These are phyloP conservation scores for Geopemphigus sp. DNA, from an alignment of 1,140 invertebrate species.

Conservation along the genomic window DNA sequence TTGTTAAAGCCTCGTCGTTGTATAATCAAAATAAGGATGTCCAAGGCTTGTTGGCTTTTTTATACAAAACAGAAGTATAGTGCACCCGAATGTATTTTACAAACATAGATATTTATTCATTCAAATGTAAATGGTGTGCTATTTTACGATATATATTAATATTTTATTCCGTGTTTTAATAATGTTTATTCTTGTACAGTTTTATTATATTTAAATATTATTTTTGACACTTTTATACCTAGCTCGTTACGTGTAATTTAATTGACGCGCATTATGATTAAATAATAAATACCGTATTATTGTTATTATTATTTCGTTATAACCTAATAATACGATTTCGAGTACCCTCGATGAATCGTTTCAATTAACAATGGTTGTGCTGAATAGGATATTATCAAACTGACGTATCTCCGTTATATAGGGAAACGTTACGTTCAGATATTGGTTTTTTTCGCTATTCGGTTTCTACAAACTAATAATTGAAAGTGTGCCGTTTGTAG, in stretches of 20 bases:
- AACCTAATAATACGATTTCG: background rate
- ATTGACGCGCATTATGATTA: background rate
- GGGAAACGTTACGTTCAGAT: background rate
- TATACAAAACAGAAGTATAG: background rate
- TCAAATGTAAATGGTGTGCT: background rate
- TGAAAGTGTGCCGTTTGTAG: too few species aligned
- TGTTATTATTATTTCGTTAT: background rate
- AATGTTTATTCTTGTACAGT: background rate
- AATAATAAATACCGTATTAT: background rate
- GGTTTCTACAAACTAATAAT: too few species aligned
- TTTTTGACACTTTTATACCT: background rate
- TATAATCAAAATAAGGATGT: slow-evolving; percentile 33
- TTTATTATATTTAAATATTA: background rate
- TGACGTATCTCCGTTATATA: slow-evolving; percentile 18
- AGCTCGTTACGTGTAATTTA: too few species aligned
- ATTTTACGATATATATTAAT: background rate
- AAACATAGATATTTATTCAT: background rate
- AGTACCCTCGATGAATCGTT: background rate
- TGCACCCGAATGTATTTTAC: background rate
- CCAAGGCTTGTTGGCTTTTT: slow-evolving; percentile 24
- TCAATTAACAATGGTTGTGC: background rate
- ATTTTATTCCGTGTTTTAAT: background rate
- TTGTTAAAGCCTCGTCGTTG: background rate
- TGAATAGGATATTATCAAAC: slow-evolving; percentile 13
- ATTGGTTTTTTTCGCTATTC: too few species aligned